Conservation (phyloP, 2,797 vertebrate genomes). For the Silurus aristotelis region DNA sequence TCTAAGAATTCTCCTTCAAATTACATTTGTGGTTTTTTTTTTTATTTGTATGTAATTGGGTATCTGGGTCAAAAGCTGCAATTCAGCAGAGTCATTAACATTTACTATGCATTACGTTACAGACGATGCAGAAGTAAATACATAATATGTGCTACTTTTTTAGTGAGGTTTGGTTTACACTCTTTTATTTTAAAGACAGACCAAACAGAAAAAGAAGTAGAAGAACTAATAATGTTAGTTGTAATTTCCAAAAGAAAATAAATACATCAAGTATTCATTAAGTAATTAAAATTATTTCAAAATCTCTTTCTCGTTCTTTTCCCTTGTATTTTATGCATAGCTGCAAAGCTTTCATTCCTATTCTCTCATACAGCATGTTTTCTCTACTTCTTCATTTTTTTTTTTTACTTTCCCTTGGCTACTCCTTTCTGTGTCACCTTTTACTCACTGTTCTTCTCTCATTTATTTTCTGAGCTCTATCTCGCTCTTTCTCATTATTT, state of each 20-base stretch:
- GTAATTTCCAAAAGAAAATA: not conserved
- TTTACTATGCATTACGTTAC: not conserved
- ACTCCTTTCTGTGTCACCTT: not conserved
- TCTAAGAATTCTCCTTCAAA: no score
- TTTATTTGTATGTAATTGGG: slow-evolving; percentile 6
- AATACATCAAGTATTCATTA: not conserved
- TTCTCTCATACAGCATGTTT: no score
- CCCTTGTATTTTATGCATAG: not conserved
- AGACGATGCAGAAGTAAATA: no score
- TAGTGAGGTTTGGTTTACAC: not conserved
- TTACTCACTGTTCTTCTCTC: not conserved
- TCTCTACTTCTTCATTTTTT: not conserved
- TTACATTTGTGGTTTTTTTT: slow-evolving; percentile 10
- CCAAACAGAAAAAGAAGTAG: no score
- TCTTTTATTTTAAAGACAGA: no score
- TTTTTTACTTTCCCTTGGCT: not conserved
- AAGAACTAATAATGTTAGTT: not conserved
- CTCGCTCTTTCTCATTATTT: not conserved
- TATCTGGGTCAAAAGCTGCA: slow-evolving; percentile 47
- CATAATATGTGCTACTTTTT: not conserved
- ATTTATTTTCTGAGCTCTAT: not conserved
- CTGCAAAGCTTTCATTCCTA: not conserved
- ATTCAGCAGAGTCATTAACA: slow-evolving; percentile 15
- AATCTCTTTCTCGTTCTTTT: not conserved
- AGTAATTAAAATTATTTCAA: not conserved